Evolutionary conservation across 2,888 invertebrate species (phyloP), one percentile per base, ranked within the genome.

Genomic region (Meiosimyza platycephala): DNA sequence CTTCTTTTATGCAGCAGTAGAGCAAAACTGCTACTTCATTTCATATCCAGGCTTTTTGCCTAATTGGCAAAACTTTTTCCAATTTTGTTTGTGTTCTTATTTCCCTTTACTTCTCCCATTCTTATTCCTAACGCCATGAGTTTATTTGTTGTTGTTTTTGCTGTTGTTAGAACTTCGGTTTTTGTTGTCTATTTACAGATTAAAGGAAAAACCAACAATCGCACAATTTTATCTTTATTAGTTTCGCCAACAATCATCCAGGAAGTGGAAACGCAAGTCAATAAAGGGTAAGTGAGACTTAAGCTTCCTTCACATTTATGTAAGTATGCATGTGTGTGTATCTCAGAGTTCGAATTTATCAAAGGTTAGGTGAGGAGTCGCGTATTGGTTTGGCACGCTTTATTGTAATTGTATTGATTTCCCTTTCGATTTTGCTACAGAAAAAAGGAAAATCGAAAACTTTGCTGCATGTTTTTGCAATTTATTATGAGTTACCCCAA

Each of bases 141-240:
- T 40, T 50, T 47, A 59, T 13, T 15, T 64, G 12, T 68, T 78
- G 76, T 77, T 77, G 75, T 78, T 79, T 74, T 67, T 65, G 67
- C 48, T 64, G 12, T 59, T 66, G 67, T 74, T 52, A 16, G 9
- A 50, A 65, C 13, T 65, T 18, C 13, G 12, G 48, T 72, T 51
- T 62, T 28, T 70, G 33, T 72, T 48, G 48, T 71, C 51, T 81
- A 78, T 79, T 78, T 78, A 78, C 80, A 87, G 86, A 84, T 87
- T 80, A 85, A 84, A 86, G 97, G 97, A 16, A 95, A 95, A 85
- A 93, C 96, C 88, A 90, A 92, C 77, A 96, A 95, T 79, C 94
- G 95, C 88, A 96, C 95, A 1, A 90, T 96, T 82, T 89, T 98
- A 72, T 95, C 96, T 40, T 92, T 97, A 91, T 96, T 97, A 33